phyloP scores from a whole-genome alignment of 2,113 vertebrate genomes.

The Gymnobelideus leadbeateri region DNA sequence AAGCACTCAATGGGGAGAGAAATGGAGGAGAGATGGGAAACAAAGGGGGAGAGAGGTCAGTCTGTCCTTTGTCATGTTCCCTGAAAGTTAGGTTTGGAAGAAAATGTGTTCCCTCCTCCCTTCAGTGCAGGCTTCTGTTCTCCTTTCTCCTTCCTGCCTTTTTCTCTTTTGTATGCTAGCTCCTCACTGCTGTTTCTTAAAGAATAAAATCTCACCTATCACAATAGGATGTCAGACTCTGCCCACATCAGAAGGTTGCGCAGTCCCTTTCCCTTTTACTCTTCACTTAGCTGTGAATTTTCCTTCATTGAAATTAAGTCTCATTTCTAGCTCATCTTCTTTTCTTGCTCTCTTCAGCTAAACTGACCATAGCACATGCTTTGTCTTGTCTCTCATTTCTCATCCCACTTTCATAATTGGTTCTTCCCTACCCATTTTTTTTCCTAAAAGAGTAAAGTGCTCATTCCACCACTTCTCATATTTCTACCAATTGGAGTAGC shows the following conservation, averaged over 20 bases:
- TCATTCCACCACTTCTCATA: conserved; percentile 47
- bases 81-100: not conserved
- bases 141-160: conserved; percentile 44
- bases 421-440: conserved; percentile 49
- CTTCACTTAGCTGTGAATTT: conserved; percentile 83
- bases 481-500: conserved; percentile 1
- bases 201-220: conserved; percentile 71
- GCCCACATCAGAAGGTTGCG: conserved; percentile 72
- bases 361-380: conserved; percentile 75
- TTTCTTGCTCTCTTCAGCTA: conserved; percentile 81
- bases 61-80: conserved; percentile 30
- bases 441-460: conserved; percentile 48
- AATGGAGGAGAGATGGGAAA: not conserved
- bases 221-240: conserved; percentile 75
- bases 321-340: conserved; percentile 82
- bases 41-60: not conserved
- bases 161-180: not conserved
- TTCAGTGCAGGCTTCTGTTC: not conserved
- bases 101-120: not conserved
- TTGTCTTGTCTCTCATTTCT: conserved; percentile 59
- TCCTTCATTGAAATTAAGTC: conserved; percentile 86
- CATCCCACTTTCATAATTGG: conserved; percentile 74
- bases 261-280: conserved; percentile 80
- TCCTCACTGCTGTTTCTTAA: not conserved
- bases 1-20: conserved; percentile 5